These are phyloP conservation scores for Phrynocephalus versicolor DNA, from an alignment of 2,113 vertebrate species.

Conservation along the genomic window DNA sequence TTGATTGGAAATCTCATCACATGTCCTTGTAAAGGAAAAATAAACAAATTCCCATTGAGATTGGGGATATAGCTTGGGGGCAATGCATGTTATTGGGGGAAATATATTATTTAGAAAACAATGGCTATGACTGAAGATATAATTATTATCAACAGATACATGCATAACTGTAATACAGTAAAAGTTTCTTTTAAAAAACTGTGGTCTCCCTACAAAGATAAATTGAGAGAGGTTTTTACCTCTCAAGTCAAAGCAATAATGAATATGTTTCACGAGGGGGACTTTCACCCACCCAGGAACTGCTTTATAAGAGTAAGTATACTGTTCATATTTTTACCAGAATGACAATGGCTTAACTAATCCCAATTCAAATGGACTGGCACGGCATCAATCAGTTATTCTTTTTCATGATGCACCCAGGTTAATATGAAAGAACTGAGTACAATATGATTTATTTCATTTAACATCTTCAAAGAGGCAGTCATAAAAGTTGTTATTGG, in stretches of 20 bases:
- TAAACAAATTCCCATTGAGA: slow-evolving; percentile 14
- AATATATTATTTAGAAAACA: not conserved
- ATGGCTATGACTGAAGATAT: slow-evolving; percentile 28
- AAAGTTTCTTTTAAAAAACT: slow-evolving; percentile 1
- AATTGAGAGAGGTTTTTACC: slow-evolving; percentile 24
- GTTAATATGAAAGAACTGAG: slow-evolving; percentile 35
- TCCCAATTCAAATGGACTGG: slow-evolving; percentile 49
- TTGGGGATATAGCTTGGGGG: slow-evolving; percentile 21
- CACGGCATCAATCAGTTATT: slow-evolving; percentile 57
- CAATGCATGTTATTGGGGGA: not conserved
- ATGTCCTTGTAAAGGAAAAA: slow-evolving; percentile 29
- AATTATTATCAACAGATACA: not conserved
- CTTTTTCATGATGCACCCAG: slow-evolving; percentile 46
- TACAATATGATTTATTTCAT: slow-evolving; percentile 51
- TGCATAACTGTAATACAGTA: slow-evolving; percentile 5
- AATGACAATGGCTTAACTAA: slow-evolving; percentile 55
- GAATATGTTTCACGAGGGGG: slow-evolving; percentile 37
- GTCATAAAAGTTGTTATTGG: slow-evolving; percentile 7
- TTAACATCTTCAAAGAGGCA: slow-evolving; percentile 34
- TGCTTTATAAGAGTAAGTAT: slow-evolving; percentile 49
- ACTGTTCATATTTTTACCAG: slow-evolving; percentile 54
- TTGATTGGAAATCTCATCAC: not conserved
- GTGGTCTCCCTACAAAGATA: slow-evolving; percentile 46
- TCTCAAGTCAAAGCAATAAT: slow-evolving; percentile 28
- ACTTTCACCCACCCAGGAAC: slow-evolving; percentile 41